These are phyloP conservation scores for Bombus terrestris DNA, from an alignment of 1,140 invertebrate genomes.

Conservation along the genomic window DNA sequence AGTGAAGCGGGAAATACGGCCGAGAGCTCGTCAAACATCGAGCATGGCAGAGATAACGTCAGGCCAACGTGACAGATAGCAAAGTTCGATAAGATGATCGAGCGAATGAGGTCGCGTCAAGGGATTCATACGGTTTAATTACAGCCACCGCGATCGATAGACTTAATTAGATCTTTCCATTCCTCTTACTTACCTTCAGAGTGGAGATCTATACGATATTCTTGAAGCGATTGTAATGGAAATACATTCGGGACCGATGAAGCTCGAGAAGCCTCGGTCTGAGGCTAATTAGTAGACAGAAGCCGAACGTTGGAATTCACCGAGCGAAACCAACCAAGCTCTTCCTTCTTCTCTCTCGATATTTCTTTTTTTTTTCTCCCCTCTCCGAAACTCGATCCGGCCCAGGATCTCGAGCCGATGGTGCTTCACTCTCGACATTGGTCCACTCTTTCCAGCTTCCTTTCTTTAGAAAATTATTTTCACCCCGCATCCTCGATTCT, in stretches of 20 bases:
- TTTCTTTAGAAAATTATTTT: constrained; percentile 18
- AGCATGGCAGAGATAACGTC: not conserved
- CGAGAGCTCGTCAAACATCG: not conserved
- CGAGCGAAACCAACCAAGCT: not conserved
- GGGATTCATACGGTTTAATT: constrained; percentile 60
- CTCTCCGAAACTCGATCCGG: not conserved
- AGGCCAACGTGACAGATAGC: not conserved
- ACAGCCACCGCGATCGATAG: constrained; percentile 41
- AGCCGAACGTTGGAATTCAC: constrained; percentile 33
- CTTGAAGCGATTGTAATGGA: constrained; percentile 29
- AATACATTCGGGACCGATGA: constrained; percentile 3
- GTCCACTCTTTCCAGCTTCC: not conserved
- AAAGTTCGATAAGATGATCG: constrained; percentile 42
- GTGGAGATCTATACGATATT: constrained; percentile 21
- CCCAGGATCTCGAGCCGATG: constrained; percentile 6
- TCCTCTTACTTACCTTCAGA: not conserved
- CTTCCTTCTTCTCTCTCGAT: not conserved
- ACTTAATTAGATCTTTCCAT: constrained; percentile 58
- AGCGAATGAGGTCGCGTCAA: constrained; percentile 17
- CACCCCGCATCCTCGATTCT: not conserved
- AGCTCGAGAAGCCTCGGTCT: not conserved
- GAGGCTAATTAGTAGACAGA: constrained; percentile 49
- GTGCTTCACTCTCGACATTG: not conserved
- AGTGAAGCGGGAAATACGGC: too few species aligned
- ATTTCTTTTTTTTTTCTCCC: not conserved